Conservation (phyloP, 2,113 vertebrate species). For the Takifugu bimaculatus region DNA sequence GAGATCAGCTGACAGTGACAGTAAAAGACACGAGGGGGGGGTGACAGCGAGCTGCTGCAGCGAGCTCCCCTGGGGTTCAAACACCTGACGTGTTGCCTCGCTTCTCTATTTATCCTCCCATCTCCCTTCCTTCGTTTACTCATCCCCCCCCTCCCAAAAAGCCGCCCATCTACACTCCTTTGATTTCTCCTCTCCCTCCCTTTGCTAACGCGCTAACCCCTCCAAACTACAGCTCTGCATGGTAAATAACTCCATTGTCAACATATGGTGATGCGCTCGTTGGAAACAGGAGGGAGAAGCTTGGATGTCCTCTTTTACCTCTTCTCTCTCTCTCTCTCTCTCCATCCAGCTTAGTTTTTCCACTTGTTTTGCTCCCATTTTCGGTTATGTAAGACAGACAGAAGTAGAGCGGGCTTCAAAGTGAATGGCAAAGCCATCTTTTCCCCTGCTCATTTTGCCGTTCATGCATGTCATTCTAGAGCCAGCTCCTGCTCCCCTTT, state of each 20-base stretch:
- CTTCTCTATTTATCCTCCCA: constrained; percentile 24
- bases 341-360: constrained; percentile 49
- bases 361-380: constrained; percentile 67
- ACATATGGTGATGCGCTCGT: constrained; percentile 25
- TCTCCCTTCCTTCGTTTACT: constrained; percentile 24
- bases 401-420: constrained; percentile 75
- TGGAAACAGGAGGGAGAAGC: constrained; percentile 54
- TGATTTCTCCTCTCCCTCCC: constrained; percentile 33
- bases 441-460: constrained; percentile 63
- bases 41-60: constrained; percentile 21
- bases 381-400: constrained; percentile 69
- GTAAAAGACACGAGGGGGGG: background rate
- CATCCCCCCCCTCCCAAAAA: constrained; percentile 29
- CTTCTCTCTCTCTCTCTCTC: constrained; percentile 5
- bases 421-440: constrained; percentile 72
- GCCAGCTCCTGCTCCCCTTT: constrained; percentile 35
- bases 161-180: constrained; percentile 33
- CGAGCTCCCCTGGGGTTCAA: constrained; percentile 30
- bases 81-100: constrained; percentile 23
- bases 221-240: constrained; percentile 32
- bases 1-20: constrained; percentile 44
- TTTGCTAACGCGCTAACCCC: constrained; percentile 26
- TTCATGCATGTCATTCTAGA: constrained; percentile 69
- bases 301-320: constrained; percentile 48
- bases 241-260: constrained; percentile 40